Conservation (phyloP, 2,113 vertebrate genomes). For the Beaufortia kweichowensis region DNA sequence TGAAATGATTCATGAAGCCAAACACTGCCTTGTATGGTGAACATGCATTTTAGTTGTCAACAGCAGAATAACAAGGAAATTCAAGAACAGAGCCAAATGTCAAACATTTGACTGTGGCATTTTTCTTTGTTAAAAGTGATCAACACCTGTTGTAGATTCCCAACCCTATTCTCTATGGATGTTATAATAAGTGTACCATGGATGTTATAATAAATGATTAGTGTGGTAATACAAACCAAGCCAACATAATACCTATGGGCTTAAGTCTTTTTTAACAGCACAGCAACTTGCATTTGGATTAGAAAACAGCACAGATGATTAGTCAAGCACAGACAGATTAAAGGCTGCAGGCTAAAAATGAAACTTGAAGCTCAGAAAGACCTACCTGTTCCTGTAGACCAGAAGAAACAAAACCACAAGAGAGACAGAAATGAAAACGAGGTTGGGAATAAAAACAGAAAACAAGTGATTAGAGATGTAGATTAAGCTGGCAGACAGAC, state of each 20-base stretch:
- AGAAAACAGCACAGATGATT: conserved; percentile 19
- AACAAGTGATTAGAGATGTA: conserved; percentile 51
- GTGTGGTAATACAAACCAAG: background rate
- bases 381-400: conserved; percentile 78
- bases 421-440: conserved; percentile 20
- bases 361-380: conserved; percentile 54
- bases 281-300: conserved; percentile 5
- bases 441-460: conserved; percentile 9
- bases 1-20: no score
- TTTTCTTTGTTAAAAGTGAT: no score
- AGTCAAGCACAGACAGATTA: conserved; percentile 40
- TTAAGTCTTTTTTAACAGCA: conserved; percentile 24
- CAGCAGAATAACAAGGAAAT: no score
- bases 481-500: conserved; percentile 57
- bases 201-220: background rate
- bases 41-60: no score
- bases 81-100: background rate
- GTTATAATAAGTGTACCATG: background rate
- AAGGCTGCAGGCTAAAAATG: conserved; percentile 44
- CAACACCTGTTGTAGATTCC: background rate
- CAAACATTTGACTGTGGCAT: no score
- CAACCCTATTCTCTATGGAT: background rate
- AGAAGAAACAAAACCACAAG: conserved; percentile 56
- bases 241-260: background rate
- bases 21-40: no score